A percentile compares a stretch with the other conserved stretches of the same genome.
phyloP scores from a whole-genome alignment of 35 echinoderm and acorn worm genomes.

The Lytechinus pictus region DNA sequence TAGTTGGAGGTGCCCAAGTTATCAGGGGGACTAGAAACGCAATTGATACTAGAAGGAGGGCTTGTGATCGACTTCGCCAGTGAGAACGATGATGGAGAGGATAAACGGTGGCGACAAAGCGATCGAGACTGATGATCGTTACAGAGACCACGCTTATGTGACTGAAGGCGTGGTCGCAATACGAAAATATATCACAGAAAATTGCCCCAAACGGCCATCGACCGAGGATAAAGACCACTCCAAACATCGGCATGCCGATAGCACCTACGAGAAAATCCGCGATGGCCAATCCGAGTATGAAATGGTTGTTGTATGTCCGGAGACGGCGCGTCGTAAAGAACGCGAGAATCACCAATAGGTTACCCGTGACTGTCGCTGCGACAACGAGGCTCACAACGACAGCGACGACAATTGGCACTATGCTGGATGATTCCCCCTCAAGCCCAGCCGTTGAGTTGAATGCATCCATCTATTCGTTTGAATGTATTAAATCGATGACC shows the following conservation, averaged over 20 bases:
- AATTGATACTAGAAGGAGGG: constrained; percentile 27
- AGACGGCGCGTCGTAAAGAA: constrained; percentile 58
- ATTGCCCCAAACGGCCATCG: constrained; percentile 48
- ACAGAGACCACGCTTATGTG: constrained; percentile 52
- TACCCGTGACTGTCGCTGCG: constrained; percentile 47
- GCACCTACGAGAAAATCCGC: constrained; percentile 66
- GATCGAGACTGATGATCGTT: constrained; percentile 55
- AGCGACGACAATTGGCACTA: neutral
- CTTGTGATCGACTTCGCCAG: constrained; percentile 46
- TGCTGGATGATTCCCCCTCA: neutral
- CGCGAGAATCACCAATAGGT: constrained; percentile 59
- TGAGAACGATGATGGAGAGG: constrained; percentile 51
- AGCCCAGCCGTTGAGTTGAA: neutral
- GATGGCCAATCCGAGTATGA: constrained; percentile 71
- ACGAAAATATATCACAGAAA: constrained; percentile 56
- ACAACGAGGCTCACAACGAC: constrained; percentile 23
- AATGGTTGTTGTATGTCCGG: constrained; percentile 66
- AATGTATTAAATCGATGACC: too few relatives aligned
- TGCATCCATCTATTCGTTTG: neutral
- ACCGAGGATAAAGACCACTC: constrained; percentile 16
- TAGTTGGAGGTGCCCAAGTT: constrained; percentile 49
- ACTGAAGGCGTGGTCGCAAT: constrained; percentile 57
- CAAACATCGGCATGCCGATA: constrained; percentile 63
- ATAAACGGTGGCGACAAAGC: constrained; percentile 43
- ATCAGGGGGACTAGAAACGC: constrained; percentile 42